Conservation (phyloP, 2,113 vertebrate species). For the Mustelus asterias region DNA sequence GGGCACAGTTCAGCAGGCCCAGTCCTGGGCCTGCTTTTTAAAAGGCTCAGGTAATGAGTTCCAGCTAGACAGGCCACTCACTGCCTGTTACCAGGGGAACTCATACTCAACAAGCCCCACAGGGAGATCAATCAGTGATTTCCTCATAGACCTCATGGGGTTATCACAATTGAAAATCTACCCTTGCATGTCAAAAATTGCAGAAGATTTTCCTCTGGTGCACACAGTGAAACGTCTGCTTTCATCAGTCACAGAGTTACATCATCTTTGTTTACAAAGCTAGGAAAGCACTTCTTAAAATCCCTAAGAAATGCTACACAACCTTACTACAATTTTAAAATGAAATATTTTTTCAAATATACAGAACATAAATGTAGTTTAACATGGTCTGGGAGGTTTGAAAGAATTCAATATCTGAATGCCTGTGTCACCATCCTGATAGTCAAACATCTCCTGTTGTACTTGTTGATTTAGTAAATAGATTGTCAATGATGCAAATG, state of each 20-base stretch:
- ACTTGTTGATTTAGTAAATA: background rate
- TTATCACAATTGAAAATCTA: background rate
- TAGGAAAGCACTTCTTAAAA: background rate
- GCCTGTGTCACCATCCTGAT: background rate
- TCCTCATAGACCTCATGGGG: too few relatives aligned
- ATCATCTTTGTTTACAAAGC: background rate
- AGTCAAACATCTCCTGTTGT: background rate
- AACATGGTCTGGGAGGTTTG: background rate
- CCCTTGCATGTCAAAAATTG: background rate
- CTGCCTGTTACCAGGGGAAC: too few relatives aligned
- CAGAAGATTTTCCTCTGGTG: background rate
- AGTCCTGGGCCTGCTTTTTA: too few relatives aligned
- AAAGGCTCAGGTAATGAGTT: too few relatives aligned
- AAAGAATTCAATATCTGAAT: background rate
- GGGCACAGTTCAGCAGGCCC: too few relatives aligned
- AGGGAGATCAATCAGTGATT: too few relatives aligned
- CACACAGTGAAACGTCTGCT: background rate
- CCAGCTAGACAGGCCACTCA: too few relatives aligned
- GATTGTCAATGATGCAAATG: background rate
- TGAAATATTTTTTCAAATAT: background rate
- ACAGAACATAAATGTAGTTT: background rate
- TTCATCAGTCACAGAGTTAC: background rate
- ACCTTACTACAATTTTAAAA: background rate
- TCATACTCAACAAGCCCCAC: too few relatives aligned
- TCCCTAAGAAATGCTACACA: background rate